A percentile compares a stretch with the other conserved stretches of the same genome.
Evolutionary conservation across 2,797 vertebrate genomes (phyloP).

Genomic region (Coranthus polyacanthus): DNA sequence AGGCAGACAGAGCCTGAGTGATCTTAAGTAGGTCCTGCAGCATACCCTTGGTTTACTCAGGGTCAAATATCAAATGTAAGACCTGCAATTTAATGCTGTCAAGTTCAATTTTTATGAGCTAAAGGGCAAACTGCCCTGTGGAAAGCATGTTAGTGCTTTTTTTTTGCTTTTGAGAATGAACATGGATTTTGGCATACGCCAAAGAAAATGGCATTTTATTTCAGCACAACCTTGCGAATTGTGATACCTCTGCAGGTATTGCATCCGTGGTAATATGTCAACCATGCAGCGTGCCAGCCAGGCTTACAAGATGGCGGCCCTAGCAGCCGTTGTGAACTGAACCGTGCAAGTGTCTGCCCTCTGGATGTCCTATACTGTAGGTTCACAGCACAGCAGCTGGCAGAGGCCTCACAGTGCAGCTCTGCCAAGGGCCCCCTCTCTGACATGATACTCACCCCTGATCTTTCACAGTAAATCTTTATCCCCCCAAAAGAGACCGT

Average conservation of each 20-base stretch:
- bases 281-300: constrained; percentile 26
- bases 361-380: constrained; percentile 66
- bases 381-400: constrained; percentile 63
- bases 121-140: constrained; percentile 30
- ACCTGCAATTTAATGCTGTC: constrained; percentile 38
- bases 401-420: constrained; percentile 30
- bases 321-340: constrained; percentile 60
- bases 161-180: neutral
- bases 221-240: constrained; percentile 14
- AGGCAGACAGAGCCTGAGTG: constrained; percentile 44
- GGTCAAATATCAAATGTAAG: constrained; percentile 52
- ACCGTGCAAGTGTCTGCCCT: constrained; percentile 57
- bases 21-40: constrained; percentile 60
- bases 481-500: constrained; percentile 98
- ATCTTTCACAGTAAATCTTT: constrained; percentile 99
- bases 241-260: constrained; percentile 9
- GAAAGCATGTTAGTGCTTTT: constrained; percentile 7
- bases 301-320: constrained; percentile 65
- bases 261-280: constrained; percentile 41
- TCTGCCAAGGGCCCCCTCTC: constrained; percentile 20
- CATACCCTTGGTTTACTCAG: constrained; percentile 27
- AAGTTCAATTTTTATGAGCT: constrained; percentile 37
- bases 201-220: neutral
- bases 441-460: constrained; percentile 91
- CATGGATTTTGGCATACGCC: neutral